Evolutionary conservation across 2,888 invertebrate genomes (phyloP), one percentile per base, ranked within the genome.

Genomic region (Torymus texanus): DNA sequence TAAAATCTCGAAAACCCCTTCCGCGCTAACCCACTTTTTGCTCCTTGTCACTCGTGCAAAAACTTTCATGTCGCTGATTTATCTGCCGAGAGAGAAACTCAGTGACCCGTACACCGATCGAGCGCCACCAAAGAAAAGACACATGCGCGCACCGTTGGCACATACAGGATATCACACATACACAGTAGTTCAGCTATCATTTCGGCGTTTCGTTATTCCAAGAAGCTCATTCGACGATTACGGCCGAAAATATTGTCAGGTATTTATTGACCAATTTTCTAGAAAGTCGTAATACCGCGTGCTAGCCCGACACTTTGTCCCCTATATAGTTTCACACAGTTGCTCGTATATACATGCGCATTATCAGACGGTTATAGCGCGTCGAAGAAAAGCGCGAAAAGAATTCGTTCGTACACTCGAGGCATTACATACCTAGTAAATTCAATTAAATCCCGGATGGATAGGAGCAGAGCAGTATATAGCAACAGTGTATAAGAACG

Each of bases 1-100:
- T 70, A 76, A 73, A 73, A 41, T 59, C 18, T 61, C 16, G 16
- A 67, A 10, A 14, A 24, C 41, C 24, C 13, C 66, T 62, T n/a
- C 59, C 18, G 53, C 5, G 11, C 53, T 41, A 74, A 78, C 71
- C 72, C 66, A 81, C 67, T 63, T 75, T 71, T 75, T 65, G 59
- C 62, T 75, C 61, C 68, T 66, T 55, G 62, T 72, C 13, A 24
- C 77, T 50, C 70, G 55, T 61, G 55, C 51, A 65, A 65, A 77
- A 68, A 74, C 73, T 80, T 80, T 74, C 76, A 73, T 80, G 68
- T 55, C 61, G 51, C 58, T 75, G 78, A 81, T 75, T 81, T 81
- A 78, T 78, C 75, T 55, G 66, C 55, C 41, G 81, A 78, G 78
- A 81, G 81, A 78, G 78, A 81, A 81, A 81, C 75, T 75, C 81